Conservation (phyloP, 2,797 vertebrate genomes). For the Girardinus metallicus region DNA sequence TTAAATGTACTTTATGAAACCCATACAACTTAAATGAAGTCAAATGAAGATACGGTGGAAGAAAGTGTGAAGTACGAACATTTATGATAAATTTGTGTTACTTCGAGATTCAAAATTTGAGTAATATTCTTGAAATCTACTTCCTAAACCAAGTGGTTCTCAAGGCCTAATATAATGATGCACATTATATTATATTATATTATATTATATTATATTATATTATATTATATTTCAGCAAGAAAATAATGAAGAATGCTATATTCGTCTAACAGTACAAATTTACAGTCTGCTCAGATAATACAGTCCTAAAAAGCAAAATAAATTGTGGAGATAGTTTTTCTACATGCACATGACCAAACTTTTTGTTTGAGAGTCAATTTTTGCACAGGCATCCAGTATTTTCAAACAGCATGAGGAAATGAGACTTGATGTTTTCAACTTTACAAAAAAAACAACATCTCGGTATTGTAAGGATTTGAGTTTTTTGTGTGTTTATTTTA, state of each 20-base stretch:
- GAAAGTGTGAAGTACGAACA: not conserved
- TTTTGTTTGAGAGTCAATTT: not conserved
- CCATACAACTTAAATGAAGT: not conserved
- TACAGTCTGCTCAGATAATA: not conserved
- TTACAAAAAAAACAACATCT: not conserved
- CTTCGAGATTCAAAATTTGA: not conserved
- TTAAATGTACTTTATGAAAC: not conserved
- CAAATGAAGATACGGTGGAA: not conserved
- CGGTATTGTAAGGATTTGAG: too few species aligned
- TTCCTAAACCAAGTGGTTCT: not conserved
- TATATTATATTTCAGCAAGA: too few species aligned
- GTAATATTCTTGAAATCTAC: not conserved
- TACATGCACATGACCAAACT: not conserved
- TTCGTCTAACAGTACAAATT: not conserved
- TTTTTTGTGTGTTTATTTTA: too few species aligned
- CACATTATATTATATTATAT: too few species aligned
- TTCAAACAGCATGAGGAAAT: not conserved
- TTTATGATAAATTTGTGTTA: not conserved
- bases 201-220: too few species aligned
- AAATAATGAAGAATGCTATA: not conserved
- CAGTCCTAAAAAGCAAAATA: not conserved
- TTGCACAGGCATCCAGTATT: not conserved
- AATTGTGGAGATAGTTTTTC: not conserved
- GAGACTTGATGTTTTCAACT: not conserved
- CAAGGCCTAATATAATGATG: not conserved